Evolutionary conservation across 2,888 invertebrate species (phyloP), one percentile per base, ranked within the genome.

Genomic region (Leucophenga montana): DNA sequence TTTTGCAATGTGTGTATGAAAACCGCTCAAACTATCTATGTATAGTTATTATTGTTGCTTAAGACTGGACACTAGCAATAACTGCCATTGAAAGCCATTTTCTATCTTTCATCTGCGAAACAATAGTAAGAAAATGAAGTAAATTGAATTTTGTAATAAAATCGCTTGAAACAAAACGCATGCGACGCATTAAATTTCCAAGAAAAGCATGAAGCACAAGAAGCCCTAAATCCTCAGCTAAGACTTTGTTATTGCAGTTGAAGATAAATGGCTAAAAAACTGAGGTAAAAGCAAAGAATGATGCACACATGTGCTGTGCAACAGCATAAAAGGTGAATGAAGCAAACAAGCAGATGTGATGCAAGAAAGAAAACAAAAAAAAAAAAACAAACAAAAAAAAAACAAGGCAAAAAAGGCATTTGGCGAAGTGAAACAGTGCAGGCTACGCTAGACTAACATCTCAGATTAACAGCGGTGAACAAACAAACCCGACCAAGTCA

Each of bases 231-330:
- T 79, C 80, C 77, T 67, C 75, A 71, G 76, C 77, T 84, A 85
- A 85, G 85, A 84, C 85, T 80, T 80, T 84, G 83, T 85, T 85
- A 84, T 82, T 85, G 80, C 77, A 71, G 80, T 80, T 76, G 74
- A 85, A 85, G 85, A 85, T 84, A 80, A 84, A 85, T 85, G 85
- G 74, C 68, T 76, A 73, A 75, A 76, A 69, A 74, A 73, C 73
- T 71, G 73, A 66, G 71, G 71, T 69, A 73, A 71, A 61, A 61
- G 61, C 22, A 20, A 20, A 68, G 39, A 39, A 59, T 54, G 53
- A 59, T 64, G 44, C 54, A 59, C 64, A 71, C 31, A 59, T 44
- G 27, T 56, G 27, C 27, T 27, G 57, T 39, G 44, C 50, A 50
- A 67, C n/a, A 62, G 33, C 66, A 27, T 27, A 27, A 27, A 27